These are phyloP conservation scores for Cepaea nemoralis DNA, from an alignment of 1,140 invertebrate species.

Conservation along the genomic window DNA sequence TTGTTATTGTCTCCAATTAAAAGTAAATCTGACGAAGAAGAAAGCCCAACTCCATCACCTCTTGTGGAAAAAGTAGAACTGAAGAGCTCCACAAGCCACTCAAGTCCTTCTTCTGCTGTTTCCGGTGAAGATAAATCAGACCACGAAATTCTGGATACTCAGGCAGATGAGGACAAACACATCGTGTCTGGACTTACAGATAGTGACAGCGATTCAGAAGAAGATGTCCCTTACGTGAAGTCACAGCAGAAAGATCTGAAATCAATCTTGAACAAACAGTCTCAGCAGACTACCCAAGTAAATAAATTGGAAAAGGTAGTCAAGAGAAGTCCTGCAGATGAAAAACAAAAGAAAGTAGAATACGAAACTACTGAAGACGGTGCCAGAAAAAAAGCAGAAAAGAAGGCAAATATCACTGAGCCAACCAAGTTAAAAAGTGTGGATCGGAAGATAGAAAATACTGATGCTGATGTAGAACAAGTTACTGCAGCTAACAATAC, in stretches of 20 bases:
- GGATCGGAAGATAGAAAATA: background rate
- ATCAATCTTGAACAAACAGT: background rate
- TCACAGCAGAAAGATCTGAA: slow-evolving; percentile 20
- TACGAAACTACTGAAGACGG: background rate
- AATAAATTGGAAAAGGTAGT: background rate
- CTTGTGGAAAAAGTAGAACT: background rate
- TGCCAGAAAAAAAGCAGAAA: background rate
- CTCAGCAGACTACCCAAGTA: background rate
- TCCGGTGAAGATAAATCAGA: slow-evolving; percentile 20
- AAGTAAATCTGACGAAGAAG: slow-evolving; percentile 11
- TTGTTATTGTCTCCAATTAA: slow-evolving; percentile 21
- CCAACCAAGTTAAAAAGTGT: background rate
- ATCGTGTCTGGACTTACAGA: slow-evolving; percentile 32
- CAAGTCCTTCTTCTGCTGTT: slow-evolving; percentile 7
- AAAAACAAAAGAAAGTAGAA: background rate
- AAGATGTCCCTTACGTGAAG: background rate
- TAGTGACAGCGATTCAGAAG: slow-evolving; percentile 36
- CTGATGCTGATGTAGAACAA: background rate
- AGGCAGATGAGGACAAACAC: slow-evolving; percentile 20
- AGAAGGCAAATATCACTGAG: background rate
- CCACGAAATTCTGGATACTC: background rate
- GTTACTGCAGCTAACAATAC: background rate
- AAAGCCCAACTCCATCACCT: background rate
- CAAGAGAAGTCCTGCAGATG: background rate
- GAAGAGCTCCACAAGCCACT: background rate